Evolutionary conservation across 2,888 invertebrate genomes (phyloP), one percentile per base, ranked within the genome.

Genomic region (Macaria liturata): DNA sequence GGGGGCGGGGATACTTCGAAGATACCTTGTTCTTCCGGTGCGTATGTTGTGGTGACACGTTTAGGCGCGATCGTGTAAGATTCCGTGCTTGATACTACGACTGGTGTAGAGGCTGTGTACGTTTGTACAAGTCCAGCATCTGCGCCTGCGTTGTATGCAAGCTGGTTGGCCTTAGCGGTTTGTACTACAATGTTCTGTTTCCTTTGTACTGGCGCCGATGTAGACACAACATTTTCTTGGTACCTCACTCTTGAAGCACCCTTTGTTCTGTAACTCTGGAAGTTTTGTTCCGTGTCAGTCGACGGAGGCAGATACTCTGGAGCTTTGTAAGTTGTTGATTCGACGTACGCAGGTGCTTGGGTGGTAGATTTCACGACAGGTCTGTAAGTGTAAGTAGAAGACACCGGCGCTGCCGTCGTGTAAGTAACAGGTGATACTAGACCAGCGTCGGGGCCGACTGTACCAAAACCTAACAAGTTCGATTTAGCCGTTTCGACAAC

Each of bases 371-470:
- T 83, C 30, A 78, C 69, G 61, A 75, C 67, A 46, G 84, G 83
- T 62, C 72, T 75, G 46, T 78, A 75, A 37, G 80, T 75, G 6
- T 77, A 75, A 32, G 80, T 77, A 4, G 78, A 76, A 6, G 84
- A 81, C 37, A 79, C 59, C 49, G 91, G 80, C 47, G 80, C 70
- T n/a, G 78, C 64, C 39, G 84, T 82, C 5, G 83, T 80, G 65
- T 88, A 92, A 3, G 83, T 83, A 4, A 83, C 82, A 56, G 80
- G 72, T 1, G 81, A 81, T 3, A 89, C 81, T 55, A 92, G 72
- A 4, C 91, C 91, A 44, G 90, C 91, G 64, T 92, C 86, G 32
- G 86, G 83, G 9, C 91, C 92, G 1, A 90, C 89, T 3, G 91
- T 86, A 46, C 89, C 89, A 57, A 90, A 91, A 6, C 91, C 91